Evolutionary conservation across 2,888 invertebrate genomes (phyloP).

Genomic region (Oscheius sp.): DNA sequence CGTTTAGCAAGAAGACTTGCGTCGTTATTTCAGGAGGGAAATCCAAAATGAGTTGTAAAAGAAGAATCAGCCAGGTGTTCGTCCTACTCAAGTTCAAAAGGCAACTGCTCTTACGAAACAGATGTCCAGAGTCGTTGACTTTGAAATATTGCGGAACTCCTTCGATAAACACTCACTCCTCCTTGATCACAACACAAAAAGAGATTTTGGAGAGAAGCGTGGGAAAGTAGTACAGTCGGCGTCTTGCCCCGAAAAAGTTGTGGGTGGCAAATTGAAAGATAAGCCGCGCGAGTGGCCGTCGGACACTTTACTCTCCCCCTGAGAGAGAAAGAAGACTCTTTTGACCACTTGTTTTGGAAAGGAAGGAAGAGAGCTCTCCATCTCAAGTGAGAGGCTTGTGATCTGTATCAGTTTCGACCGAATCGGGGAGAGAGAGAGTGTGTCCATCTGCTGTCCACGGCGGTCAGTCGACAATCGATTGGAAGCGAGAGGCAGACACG

Average conservation of each 20-base stretch:
- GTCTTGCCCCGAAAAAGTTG: neutral
- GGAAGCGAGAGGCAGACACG: neutral
- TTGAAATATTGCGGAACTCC: too few species aligned
- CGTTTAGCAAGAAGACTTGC: constrained; percentile 6
- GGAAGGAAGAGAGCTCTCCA: too few species aligned
- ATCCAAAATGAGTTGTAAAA: too few species aligned
- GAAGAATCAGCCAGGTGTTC: neutral
- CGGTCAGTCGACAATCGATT: neutral
- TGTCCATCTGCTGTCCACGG: constrained; percentile 13
- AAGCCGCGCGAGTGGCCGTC: too few species aligned
- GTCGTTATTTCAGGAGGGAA: neutral
- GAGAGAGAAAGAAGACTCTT: too few species aligned
- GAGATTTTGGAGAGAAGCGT: too few species aligned
- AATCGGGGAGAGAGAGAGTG: neutral
- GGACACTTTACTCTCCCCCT: too few species aligned
- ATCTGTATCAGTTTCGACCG: constrained; percentile 20
- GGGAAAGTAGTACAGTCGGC: too few species aligned
- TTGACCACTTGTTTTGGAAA: neutral
- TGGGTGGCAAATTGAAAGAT: constrained; percentile 9
- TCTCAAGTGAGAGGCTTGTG: neutral
- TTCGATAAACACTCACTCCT: too few species aligned
- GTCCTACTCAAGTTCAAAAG: neutral
- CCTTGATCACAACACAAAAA: too few species aligned
- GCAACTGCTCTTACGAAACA: too few species aligned
- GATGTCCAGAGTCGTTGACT: too few species aligned